These are phyloP conservation scores for Oryzaephilus surinamensis DNA, from an alignment of 1,140 invertebrate genomes.

Conservation along the genomic window DNA sequence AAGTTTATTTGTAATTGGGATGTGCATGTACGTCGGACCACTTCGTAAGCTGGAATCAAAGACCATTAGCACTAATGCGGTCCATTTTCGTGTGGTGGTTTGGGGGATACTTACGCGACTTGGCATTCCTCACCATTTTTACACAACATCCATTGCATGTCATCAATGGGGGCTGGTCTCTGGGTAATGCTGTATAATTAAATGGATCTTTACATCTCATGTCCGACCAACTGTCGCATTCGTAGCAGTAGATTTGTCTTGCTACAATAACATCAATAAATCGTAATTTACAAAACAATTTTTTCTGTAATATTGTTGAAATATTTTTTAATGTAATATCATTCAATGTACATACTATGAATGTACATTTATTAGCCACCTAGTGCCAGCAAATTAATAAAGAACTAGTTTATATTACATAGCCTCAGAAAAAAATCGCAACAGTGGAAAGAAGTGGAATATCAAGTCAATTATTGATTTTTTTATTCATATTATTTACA, in stretches of 20 bases:
- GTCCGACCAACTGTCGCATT: conserved; percentile 86
- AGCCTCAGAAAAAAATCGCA: neutral
- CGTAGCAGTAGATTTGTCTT: conserved; percentile 81
- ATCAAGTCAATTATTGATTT: too few species aligned
- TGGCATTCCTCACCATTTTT: conserved; percentile 84
- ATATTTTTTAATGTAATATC: neutral
- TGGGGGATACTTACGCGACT: conserved; percentile 61
- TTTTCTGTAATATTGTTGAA: conserved; percentile 3
- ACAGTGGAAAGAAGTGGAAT: too few species aligned
- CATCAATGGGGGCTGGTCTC: conserved; percentile 72
- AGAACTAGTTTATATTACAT: neutral
- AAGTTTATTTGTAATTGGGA: conserved; percentile 88
- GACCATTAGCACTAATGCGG: conserved; percentile 8
- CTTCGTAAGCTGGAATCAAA: conserved; percentile 67
- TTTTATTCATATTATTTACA: too few species aligned
- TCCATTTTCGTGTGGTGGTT: neutral
- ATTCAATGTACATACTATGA: neutral
- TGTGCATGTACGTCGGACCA: conserved; percentile 80
- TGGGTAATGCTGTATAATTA: conserved; percentile 77
- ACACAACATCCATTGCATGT: conserved; percentile 89
- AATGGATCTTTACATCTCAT: conserved; percentile 82
- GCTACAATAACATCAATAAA: conserved; percentile 41
- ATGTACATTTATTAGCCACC: neutral
- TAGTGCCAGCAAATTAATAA: neutral
- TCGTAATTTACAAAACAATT: neutral